Evolutionary conservation across 2,888 invertebrate genomes (phyloP).

Genomic region (Brachycybe producta): DNA sequence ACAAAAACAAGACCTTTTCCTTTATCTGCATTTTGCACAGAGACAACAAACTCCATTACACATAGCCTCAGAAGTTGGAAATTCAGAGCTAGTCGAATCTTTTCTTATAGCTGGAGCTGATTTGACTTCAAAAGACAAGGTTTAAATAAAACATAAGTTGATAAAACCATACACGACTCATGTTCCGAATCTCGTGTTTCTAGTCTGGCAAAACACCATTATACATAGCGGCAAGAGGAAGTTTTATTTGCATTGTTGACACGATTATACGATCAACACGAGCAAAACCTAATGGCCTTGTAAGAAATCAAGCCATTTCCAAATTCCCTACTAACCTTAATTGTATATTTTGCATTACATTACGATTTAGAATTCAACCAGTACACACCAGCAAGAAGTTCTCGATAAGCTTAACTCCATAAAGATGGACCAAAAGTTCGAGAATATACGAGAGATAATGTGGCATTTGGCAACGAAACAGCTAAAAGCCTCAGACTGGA

Average conservation of each 20-base stretch:
- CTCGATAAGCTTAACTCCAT: conserved; percentile 5
- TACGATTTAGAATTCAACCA: neutral
- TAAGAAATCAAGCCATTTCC: neutral
- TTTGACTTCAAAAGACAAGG: conserved; percentile 11
- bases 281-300: conserved; percentile 23
- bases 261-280: conserved; percentile 59
- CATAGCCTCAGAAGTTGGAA: conserved; percentile 58
- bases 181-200: conserved; percentile 23
- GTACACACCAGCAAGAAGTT: neutral
- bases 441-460: conserved; percentile 30
- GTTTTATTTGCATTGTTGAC: conserved; percentile 69
- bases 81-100: conserved; percentile 49
- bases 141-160: neutral
- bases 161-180: neutral
- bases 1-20: too few species aligned
- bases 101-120: conserved; percentile 36
- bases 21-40: too few species aligned
- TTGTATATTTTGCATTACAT: neutral
- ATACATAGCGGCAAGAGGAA: conserved; percentile 62
- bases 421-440: conserved; percentile 4
- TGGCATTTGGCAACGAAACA: conserved; percentile 39
- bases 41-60: conserved; percentile 54
- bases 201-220: conserved; percentile 56
- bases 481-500: conserved; percentile 50
- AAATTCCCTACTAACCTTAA: neutral